phyloP scores from a whole-genome alignment of 2,888 invertebrate species.

The Drosophila colorata region DNA sequence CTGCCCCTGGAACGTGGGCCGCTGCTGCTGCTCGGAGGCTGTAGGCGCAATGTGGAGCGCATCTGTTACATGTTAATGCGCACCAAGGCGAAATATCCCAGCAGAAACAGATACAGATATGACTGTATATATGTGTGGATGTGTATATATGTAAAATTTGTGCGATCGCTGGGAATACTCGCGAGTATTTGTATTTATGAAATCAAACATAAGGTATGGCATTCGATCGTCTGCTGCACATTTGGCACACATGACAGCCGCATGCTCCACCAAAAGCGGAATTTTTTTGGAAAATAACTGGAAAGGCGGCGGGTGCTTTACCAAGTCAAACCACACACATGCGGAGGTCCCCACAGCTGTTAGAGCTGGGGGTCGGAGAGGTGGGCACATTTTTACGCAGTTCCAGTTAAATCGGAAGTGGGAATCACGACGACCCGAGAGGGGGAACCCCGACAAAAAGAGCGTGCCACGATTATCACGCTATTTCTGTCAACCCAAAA shows the following conservation, averaged over 20 bases:
- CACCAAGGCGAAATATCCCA: slow-evolving; percentile 60
- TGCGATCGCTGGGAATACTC: slow-evolving; percentile 39
- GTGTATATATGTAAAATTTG: slow-evolving; percentile 17
- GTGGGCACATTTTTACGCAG: slow-evolving; percentile 48
- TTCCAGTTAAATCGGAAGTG: slow-evolving; percentile 80
- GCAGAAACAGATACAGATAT: slow-evolving; percentile 27
- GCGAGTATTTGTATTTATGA: slow-evolving; percentile 71
- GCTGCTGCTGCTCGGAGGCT: slow-evolving; percentile 7
- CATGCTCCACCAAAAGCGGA: slow-evolving; percentile 56
- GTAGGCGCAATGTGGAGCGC: slow-evolving; percentile 77
- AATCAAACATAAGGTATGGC: slow-evolving; percentile 76
- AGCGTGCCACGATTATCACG: slow-evolving; percentile 81
- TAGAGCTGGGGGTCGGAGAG: background rate
- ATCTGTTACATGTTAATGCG: slow-evolving; percentile 82
- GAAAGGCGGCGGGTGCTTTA: slow-evolving; percentile 3
- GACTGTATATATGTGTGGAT: slow-evolving; percentile 8
- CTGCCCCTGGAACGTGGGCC: no score
- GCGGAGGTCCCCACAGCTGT: slow-evolving; percentile 1
- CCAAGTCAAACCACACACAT: slow-evolving; percentile 57
- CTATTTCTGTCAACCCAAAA: slow-evolving; percentile 71
- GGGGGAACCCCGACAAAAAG: slow-evolving; percentile 30
- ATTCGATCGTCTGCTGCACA: slow-evolving; percentile 71
- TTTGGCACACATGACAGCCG: slow-evolving; percentile 79
- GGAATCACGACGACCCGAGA: slow-evolving; percentile 55
- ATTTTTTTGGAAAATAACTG: slow-evolving; percentile 34